phyloP scores from a whole-genome alignment of 2,113 vertebrate genomes.

The Nycticebus coucang region DNA sequence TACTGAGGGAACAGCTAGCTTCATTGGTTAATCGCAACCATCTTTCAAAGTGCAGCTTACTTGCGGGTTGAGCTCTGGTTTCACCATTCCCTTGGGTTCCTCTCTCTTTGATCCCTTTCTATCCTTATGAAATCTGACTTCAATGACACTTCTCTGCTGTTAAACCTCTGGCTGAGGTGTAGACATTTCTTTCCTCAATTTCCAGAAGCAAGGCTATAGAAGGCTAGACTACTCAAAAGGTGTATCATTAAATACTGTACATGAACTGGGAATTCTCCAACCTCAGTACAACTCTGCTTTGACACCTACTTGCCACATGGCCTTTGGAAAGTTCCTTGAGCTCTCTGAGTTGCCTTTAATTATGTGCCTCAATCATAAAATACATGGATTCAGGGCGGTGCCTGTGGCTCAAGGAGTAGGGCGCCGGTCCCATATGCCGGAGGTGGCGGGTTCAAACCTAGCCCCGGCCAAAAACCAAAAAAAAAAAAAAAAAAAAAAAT shows the following conservation, averaged over 20 bases:
- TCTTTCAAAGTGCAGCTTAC: background rate
- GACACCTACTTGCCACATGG: background rate
- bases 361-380: background rate
- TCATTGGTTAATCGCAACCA: background rate
- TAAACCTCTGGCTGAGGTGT: background rate
- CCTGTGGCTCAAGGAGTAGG: no score
- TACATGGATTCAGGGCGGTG: no score
- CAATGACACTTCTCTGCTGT: background rate
- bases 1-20: background rate
- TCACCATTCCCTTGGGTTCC: background rate
- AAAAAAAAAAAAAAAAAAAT: no score
- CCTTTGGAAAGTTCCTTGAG: background rate
- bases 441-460: no score
- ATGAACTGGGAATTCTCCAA: background rate
- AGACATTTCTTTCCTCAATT: background rate
- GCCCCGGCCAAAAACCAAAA: no score
- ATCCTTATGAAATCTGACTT: background rate
- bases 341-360: background rate
- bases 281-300: background rate
- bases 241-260: background rate
- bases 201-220: background rate
- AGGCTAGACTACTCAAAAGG: background rate
- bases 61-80: background rate
- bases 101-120: background rate
- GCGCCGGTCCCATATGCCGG: no score